Evolutionary conservation across 2,797 vertebrate species (phyloP), one percentile per base, ranked within the genome.

Genomic region (Champsocephalus esox): DNA sequence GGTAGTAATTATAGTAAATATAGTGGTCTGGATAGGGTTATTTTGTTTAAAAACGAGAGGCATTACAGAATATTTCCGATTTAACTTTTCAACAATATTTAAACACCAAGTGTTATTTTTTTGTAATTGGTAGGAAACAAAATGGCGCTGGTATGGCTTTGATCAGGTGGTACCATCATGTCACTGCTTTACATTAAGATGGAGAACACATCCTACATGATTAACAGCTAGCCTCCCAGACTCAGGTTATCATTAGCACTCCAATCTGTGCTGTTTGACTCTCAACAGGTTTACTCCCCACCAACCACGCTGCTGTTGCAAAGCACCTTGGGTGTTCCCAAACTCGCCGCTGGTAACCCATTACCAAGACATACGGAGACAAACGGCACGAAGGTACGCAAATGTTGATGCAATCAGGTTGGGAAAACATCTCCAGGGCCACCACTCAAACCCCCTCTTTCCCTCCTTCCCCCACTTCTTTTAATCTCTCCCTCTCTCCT

Each of bases 361-460:
- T 95, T 95, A 95, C 95, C 89, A 91, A 94, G 92, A 94, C 94
- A 90, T 85, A 92, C 84, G 88, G 93, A 95, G 91, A 96, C 95
- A 96, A 96, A 91, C 89, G 92, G 91, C 85, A 76, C 81, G 89
- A 93, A 92, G 92, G 94, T 93, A 84, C 92, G 83, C 60, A 94
- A 95, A 95, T 94, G 95, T 96, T 95, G 92, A 95, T 93, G 90
- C 91, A 95, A 90, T 93, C 94, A 92, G 94, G 91, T 93, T 95
- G 93, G 92, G 89, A 96, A 97, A 96, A 96, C 94, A 95, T 95
- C 95, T 96, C 92, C 91, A 91, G 94, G 95, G 94, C 93, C 93
- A 72, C 84, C 61, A 60, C 58, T 4, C 80, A 70, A 70, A 12
- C 21, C 32, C 71, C 62, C 54, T 50, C 54, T 55, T 70, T 56